Base-by-base conservation (phyloP, 2,113 vertebrate species). In the Cromileptes altivelis region DNA sequence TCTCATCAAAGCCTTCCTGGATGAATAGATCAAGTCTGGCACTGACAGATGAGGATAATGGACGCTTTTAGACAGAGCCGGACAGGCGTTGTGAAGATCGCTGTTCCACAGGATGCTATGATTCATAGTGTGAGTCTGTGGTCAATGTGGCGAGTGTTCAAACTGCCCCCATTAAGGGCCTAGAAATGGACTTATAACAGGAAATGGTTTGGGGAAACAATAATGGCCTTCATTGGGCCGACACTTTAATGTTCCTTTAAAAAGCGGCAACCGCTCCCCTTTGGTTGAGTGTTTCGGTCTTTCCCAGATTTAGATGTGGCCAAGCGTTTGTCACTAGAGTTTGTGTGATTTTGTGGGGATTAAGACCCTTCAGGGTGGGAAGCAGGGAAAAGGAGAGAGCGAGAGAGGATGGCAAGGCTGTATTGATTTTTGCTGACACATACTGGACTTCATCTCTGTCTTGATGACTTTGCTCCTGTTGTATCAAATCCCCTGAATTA, bases 61-160 rank as follows among this genome's bases (percentile, higher is more conserved):
- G 75, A 56, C 37, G 49, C 52, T 56, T 83, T 84, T 40, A 84
- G 71, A 64, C 52, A 0, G 75, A 70, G 52, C 33, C 60, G 68
- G 13, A 67, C 15, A 68, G n/a, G 25, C 50, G 65, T 82, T 74
- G 23, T 71, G 63, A 67, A 67, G 82, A 71, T 71, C 18, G 8
- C 58, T 69, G 49, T 82, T 89, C 83, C 77, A 65, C 78, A 79
- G 83, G 86, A 90, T 82, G 89, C 58, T 72, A 10, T 86, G 81
- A 91, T 81, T 90, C 87, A 88, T 71, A 56, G 67, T 0, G 47
- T 40, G 60, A 82, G 57, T 60, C 27, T 76, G 74, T 83, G 84
- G 85, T 90, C 72, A 92, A 81, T 90, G 87, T 85, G 84, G 70
- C 64, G 10, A 86, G 78, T 91, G 89, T 90, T 78, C 57, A 83